A percentile compares a stretch with the other conserved stretches of the same genome.
Evolutionary conservation across 2,797 vertebrate species (phyloP).

Genomic region (Notolepis coatsorum): DNA sequence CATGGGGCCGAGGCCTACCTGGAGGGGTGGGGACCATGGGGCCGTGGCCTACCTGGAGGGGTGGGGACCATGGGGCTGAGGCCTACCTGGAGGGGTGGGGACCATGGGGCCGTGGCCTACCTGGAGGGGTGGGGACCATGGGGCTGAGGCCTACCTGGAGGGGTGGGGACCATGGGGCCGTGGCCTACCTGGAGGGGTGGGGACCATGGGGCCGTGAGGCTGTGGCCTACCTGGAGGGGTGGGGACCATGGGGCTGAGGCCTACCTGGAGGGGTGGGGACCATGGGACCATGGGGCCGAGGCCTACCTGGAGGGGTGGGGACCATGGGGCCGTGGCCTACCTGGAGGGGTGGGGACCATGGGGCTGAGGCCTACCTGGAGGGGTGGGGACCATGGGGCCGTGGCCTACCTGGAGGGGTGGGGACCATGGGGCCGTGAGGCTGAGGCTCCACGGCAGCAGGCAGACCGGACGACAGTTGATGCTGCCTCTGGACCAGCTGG

Average conservation of each 20-base stretch:
- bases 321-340: too few species aligned
- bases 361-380: constrained; percentile 75
- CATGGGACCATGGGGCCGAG: too few species aligned
- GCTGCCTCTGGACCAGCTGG: constrained; percentile 90
- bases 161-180: constrained; percentile 84
- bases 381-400: too few species aligned
- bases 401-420: too few species aligned
- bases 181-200: constrained; percentile 82
- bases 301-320: constrained; percentile 81
- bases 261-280: constrained; percentile 83
- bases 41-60: too few species aligned
- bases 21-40: too few species aligned
- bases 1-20: too few species aligned
- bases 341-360: constrained; percentile 78
- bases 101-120: too few species aligned
- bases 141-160: constrained; percentile 69
- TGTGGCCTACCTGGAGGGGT: constrained; percentile 82
- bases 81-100: too few species aligned
- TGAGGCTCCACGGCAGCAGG: constrained; percentile 75
- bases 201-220: too few species aligned
- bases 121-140: too few species aligned
- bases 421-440: constrained; percentile 37
- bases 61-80: constrained; percentile 79
- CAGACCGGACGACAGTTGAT: constrained; percentile 64
- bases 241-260: constrained; percentile 67